Percentiles rank a stretch among this genome's conserved stretches.
Evolutionary conservation across 2,888 invertebrate genomes (phyloP).

Genomic region (Hyalella azteca): DNA sequence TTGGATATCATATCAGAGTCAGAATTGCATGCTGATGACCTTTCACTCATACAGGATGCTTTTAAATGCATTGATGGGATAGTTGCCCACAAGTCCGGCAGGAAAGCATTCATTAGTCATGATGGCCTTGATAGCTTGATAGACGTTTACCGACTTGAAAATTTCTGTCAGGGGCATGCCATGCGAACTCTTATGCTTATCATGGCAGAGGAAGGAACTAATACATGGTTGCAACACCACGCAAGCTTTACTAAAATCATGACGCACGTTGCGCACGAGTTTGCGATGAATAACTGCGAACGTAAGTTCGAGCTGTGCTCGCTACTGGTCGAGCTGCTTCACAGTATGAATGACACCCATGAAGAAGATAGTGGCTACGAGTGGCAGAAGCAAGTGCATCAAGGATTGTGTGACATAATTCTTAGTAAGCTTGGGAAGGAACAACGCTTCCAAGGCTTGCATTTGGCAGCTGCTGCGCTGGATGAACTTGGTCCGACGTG

Average conservation of each 20-base stretch:
- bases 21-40: conserved; percentile 78
- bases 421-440: conserved; percentile 84
- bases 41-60: conserved; percentile 76
- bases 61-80: conserved; percentile 61
- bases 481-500: conserved; percentile 84
- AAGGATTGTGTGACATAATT: conserved; percentile 81
- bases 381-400: conserved; percentile 77
- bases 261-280: conserved; percentile 82
- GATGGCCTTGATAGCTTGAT: conserved; percentile 71
- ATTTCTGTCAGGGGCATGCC: conserved; percentile 88
- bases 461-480: conserved; percentile 79
- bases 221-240: conserved; percentile 52
- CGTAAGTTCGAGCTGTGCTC: conserved; percentile 84
- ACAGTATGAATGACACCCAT: conserved; percentile 70
- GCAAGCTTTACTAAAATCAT: conserved; percentile 81
- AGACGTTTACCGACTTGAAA: conserved; percentile 80
- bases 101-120: conserved; percentile 72
- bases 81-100: conserved; percentile 70
- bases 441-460: conserved; percentile 87
- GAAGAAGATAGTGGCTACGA: conserved; percentile 70
- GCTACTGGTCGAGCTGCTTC: conserved; percentile 45
- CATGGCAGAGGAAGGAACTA: conserved; percentile 46
- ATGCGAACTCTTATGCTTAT: conserved; percentile 72
- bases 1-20: conserved; percentile 73
- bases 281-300: conserved; percentile 86